A percentile compares a stretch with the other conserved stretches of the same genome.
Evolutionary conservation across 2,797 vertebrate species (phyloP).

Genomic region (Mus caroli): DNA sequence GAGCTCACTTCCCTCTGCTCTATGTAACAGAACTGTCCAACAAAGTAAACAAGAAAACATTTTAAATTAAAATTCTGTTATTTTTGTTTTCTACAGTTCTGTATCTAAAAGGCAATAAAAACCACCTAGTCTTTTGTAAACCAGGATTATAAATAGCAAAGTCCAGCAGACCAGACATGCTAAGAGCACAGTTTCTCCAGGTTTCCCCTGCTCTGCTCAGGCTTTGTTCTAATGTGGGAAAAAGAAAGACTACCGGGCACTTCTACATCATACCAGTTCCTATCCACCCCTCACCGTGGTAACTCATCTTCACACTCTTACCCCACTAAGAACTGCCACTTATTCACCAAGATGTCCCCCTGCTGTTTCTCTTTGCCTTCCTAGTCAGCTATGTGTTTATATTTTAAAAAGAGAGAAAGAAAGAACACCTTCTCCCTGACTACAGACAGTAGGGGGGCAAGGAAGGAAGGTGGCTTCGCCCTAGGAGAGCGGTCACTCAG

Average conservation of each 20-base stretch:
- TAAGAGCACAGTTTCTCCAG: neutral
- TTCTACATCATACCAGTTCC: neutral
- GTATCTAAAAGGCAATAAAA: slow-evolving; percentile 25
- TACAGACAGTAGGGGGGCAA: neutral
- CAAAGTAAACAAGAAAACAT: neutral
- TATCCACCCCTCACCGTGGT: neutral
- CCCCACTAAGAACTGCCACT: neutral
- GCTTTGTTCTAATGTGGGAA: neutral
- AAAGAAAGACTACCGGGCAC: neutral
- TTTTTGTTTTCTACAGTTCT: slow-evolving; percentile 42
- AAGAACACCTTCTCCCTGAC: neutral
- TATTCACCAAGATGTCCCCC: slow-evolving; percentile 3
- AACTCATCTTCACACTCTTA: neutral
- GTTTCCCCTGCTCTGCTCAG: neutral
- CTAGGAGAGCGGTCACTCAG: neutral
- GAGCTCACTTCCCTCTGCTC: neutral
- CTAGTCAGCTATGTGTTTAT: neutral
- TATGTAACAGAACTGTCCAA: neutral
- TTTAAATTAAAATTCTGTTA: slow-evolving; percentile 42
- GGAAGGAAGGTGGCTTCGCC: neutral
- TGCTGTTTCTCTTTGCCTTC: neutral
- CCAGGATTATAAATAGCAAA: slow-evolving; percentile 44
- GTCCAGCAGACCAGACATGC: neutral
- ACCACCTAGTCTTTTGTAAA: slow-evolving; percentile 23
- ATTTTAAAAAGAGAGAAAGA: neutral